phyloP scores from a whole-genome alignment of 2,888 invertebrate species.

The Leptopterna dolabrata region DNA sequence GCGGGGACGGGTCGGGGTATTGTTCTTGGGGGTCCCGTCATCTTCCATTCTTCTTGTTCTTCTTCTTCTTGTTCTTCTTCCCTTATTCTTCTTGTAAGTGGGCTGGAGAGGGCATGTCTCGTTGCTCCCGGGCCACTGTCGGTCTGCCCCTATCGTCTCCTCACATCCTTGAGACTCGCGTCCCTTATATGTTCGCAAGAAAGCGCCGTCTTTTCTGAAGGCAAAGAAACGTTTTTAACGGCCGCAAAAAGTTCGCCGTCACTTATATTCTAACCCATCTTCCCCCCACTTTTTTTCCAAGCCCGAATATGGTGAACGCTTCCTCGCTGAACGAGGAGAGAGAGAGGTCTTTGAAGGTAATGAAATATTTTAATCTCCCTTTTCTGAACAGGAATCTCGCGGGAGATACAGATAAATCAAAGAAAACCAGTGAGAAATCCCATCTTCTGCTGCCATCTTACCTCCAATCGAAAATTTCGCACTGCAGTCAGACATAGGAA shows the following conservation, averaged over 20 bases:
- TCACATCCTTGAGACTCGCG: conserved; percentile 3
- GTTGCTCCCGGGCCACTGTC: conserved; percentile 11
- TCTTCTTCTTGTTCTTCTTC: background rate
- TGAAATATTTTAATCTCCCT: conserved; percentile 1
- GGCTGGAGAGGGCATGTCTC: background rate
- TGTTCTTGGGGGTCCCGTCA: background rate
- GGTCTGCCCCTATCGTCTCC: conserved; percentile 3
- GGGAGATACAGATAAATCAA: background rate
- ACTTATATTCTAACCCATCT: background rate
- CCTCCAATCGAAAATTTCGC: no score
- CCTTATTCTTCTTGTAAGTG: background rate
- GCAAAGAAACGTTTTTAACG: background rate
- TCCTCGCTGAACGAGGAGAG: background rate
- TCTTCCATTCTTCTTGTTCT: background rate
- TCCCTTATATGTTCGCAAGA: background rate
- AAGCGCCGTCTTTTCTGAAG: background rate
- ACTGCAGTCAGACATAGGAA: no score
- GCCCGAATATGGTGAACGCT: background rate
- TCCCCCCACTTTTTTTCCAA: background rate
- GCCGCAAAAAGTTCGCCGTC: conserved; percentile 5
- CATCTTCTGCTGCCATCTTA: no score
- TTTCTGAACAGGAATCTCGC: background rate
- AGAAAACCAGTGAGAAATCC: background rate
- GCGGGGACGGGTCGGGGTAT: background rate
- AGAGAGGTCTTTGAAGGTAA: background rate